Evolutionary conservation across 2,797 vertebrate genomes (phyloP), one percentile per base, ranked within the genome.

Genomic region (Vultur gryphus): DNA sequence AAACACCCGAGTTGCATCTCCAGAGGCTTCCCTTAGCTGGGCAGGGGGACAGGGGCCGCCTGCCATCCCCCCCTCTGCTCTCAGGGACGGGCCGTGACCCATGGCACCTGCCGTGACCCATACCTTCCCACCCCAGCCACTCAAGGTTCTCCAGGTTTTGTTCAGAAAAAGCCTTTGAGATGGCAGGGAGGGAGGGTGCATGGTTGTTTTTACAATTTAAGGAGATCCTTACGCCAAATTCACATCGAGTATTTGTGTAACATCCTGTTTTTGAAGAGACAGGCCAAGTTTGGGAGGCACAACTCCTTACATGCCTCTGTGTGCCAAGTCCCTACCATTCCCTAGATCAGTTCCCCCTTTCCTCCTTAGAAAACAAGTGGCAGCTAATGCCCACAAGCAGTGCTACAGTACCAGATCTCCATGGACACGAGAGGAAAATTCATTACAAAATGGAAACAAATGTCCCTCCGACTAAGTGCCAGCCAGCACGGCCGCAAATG

Each of bases 141-240:
- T 69, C 54, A 35, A 52, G 26, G 9, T 55, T 62, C 49, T 88
- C 46, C 8, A 11, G 41, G 37, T 21, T 71, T 84, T 84, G 29
- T 51, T 76, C 25, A 84, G 59, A 59, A 93, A 72, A 93, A 62
- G 23, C 31, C 37, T 75, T 49, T 55, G 66, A 61, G 29, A 25
- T 79, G 29, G 14, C 2, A 2, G 13, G 24, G 12, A 13, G 10
- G 3, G 2, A 9, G 8, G 6, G 3, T 28, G 9, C 35, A 7
- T 2, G 2, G 6, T 29, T 67, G 39, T 25, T 95, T 88, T 84
- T 71, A 44, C 49, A 58, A 6, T 82, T 67, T 37, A 25, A 65
- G 72, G 39, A 79, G 65, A 62, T 52, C 16, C 29, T 33, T 16
- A 57, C 0, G 6, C 51, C 43, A 66, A 88, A 83, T 84, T 89